Evolutionary conservation across 2,888 invertebrate genomes (phyloP).

Genomic region (Druceiella hillmani): DNA sequence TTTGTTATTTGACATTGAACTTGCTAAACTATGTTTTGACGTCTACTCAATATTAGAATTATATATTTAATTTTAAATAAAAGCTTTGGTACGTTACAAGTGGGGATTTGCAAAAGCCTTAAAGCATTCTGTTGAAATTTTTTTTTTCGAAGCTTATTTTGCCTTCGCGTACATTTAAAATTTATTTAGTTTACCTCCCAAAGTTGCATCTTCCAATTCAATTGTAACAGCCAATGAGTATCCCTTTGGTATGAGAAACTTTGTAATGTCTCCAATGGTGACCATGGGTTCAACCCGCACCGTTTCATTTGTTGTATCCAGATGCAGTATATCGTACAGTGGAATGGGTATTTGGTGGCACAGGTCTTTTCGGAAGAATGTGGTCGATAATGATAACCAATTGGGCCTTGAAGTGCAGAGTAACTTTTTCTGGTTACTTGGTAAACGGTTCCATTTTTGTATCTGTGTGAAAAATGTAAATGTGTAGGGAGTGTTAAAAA

Average conservation of each 20-base stretch:
- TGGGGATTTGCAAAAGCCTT: too few relatives aligned
- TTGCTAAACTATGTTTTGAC: too few relatives aligned
- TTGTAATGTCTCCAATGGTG: conserved; percentile 60
- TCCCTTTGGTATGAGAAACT: conserved; percentile 57
- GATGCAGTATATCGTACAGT: conserved; percentile 54
- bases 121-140: too few relatives aligned
- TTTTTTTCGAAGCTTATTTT: too few relatives aligned
- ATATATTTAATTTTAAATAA: too few relatives aligned
- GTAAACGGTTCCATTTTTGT: conserved; percentile 48
- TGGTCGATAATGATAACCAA: conserved; percentile 63
- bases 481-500: too few relatives aligned
- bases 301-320: conserved; percentile 52
- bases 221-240: conserved; percentile 64
- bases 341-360: conserved; percentile 60
- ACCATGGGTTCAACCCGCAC: conserved; percentile 63
- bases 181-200: conserved; percentile 53
- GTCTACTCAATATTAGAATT: too few relatives aligned
- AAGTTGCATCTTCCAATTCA: conserved; percentile 63
- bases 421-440: conserved; percentile 41
- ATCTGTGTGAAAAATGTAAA: conserved; percentile 36
- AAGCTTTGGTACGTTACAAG: too few relatives aligned
- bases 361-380: conserved; percentile 58
- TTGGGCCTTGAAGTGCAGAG: conserved; percentile 64
- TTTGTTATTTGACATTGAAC: too few relatives aligned
- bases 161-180: too few relatives aligned